Base-by-base conservation (phyloP, 37 sponge, comb jelly and placozoan species). In the Cliona cf. orientalis region DNA sequence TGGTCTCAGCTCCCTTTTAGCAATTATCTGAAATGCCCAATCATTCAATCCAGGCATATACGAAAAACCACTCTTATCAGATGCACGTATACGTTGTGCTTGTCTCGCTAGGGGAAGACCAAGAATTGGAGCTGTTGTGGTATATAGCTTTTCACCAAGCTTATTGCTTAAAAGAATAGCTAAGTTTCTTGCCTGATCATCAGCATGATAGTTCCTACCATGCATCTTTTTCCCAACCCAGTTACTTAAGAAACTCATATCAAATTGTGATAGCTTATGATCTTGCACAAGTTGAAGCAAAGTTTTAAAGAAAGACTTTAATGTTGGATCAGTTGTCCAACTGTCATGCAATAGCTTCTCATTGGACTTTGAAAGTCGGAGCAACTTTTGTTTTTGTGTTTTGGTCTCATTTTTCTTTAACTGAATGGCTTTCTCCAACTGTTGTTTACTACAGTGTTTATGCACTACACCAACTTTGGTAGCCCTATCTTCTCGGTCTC, bases 181-280 rank as follows among this genome's bases (percentile, higher is more conserved):
- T 28, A 79, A 36, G 2, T 46, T 26, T 5, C 68, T 26, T 11
- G 80, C 80, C 42, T 79, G 67, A 21, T 79, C 80, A 44, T 63
- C 68, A 29, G 80, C 69, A 45, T n/a, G 31, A 38, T 23, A 28
- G 6, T 44, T 45, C 68, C 29, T 42, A 23, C 46, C 69, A 43
- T 66, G 60, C 25, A 11, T 23, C 29, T 77, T 77, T 4, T 77
- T 77, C 2, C 64, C 46, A 2, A 77, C 44, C 78, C 78, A 77
- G 34, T 59, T 76, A 14, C n/a, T 5, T 58, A 76, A 57, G 38
- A 76, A 76, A 17, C 14, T 2, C 12, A 62, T 2, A 61, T 77
- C 65, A 77, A 77, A 63, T 1, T 77, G 29, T 38, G 65, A 41
- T 46, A 77, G 44, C 28, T 77, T 77, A 14, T 25, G 19, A 1